Percentiles rank a stretch among this genome's conserved stretches.
These are phyloP conservation scores for Lutraria lutraria DNA, from an alignment of 2,888 invertebrate genomes.

Conservation along the genomic window DNA sequence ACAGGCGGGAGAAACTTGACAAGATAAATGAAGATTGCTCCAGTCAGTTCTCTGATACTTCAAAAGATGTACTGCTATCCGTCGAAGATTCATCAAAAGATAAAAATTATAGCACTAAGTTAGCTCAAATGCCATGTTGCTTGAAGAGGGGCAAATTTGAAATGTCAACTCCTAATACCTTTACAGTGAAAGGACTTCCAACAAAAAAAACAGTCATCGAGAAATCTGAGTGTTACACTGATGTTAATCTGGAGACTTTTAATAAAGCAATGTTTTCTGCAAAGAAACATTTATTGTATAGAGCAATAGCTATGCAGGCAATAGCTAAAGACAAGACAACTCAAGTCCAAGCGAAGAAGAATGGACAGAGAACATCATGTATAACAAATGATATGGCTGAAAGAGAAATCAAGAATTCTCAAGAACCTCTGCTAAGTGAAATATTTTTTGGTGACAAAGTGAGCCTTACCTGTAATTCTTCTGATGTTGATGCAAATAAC, in stretches of 20 bases:
- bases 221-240: not conserved
- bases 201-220: not conserved
- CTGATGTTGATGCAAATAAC: not conserved
- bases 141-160: conserved; percentile 34
- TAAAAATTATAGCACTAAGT: not conserved
- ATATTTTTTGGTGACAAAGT: not conserved
- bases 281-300: conserved; percentile 37
- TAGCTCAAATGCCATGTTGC: not conserved
- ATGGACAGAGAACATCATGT: not conserved
- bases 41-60: not conserved
- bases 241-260: not conserved
- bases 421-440: not conserved
- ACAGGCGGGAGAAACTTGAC: not conserved
- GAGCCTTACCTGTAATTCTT: not conserved
- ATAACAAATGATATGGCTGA: conserved; percentile 28
- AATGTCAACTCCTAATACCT: conserved; percentile 33
- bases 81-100: not conserved
- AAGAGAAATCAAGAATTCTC: not conserved
- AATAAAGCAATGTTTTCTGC: conserved; percentile 34
- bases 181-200: conserved; percentile 11
- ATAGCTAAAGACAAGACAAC: conserved; percentile 26
- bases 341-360: not conserved
- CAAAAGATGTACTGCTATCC: not conserved
- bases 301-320: conserved; percentile 32
- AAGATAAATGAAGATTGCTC: not conserved